These are phyloP conservation scores for Spodoptera picta DNA, from an alignment of 2,888 invertebrate genomes.

Conservation along the genomic window DNA sequence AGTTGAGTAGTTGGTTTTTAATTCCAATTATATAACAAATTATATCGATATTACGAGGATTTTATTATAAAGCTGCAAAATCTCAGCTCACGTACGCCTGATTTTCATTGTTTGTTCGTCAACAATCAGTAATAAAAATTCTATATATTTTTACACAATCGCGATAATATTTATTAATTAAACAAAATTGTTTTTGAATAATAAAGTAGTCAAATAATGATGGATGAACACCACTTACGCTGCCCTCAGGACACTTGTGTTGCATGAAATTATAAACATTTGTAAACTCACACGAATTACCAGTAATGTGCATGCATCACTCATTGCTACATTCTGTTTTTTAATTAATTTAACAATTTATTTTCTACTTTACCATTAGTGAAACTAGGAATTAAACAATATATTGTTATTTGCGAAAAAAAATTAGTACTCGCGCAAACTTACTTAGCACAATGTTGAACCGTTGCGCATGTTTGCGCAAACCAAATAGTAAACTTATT, in stretches of 20 bases:
- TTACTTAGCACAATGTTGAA: no score
- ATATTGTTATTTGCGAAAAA: background rate
- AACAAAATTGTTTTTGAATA: no score
- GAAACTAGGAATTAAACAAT: no score
- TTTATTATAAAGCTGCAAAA: no score
- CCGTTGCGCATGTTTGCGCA: background rate
- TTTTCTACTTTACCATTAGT: background rate
- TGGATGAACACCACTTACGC: constrained; percentile 50
- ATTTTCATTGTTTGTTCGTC: no score
- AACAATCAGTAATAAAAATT: no score
- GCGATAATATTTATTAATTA: no score
- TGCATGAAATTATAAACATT: constrained; percentile 49
- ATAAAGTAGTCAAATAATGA: constrained; percentile 45
- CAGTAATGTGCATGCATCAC: constrained; percentile 46
- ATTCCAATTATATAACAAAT: no score
- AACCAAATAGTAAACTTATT: background rate
- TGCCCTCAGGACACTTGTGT: constrained; percentile 51
- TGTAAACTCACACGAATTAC: constrained; percentile 35
- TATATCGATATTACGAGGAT: no score
- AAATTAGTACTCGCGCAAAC: background rate
- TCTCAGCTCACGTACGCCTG: no score
- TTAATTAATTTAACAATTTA: background rate
- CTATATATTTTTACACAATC: no score
- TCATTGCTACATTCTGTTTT: constrained; percentile 36
- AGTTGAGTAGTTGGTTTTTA: no score